Base-by-base conservation (phyloP, 2,797 vertebrate genomes). In the Mionectes olivaceus region DNA sequence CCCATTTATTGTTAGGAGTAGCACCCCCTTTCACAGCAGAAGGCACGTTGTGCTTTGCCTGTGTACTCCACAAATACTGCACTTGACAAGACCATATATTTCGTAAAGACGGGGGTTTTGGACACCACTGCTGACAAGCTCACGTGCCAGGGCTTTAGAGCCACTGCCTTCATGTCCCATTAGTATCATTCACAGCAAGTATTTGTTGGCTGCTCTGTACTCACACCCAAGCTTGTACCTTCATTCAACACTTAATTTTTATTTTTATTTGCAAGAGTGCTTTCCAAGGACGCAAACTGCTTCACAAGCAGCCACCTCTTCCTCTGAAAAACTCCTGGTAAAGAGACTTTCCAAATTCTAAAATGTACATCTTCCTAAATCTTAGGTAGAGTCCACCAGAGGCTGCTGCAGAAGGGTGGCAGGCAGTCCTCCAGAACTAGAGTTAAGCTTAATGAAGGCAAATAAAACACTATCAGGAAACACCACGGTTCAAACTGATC, bases 211-310 rank as follows among this genome's bases (percentile, higher is more conserved):
- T 73, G 39, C 47, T 67, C 33, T n/a, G 19, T 32, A 28, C 44
- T 44, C 44, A 18, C 0, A 1, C 0, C 0, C 11, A 6, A 71
- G 19, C 23, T 43, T 56, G 7, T 14, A 53, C 22, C 28, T 17
- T n/a, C 1, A 3, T 35, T 68, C 19, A 35, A 35, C 28, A 13
- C 10, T 25, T 23, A 1, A 14, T 25, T 24, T 22, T 15, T 13
- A 14, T 15, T 23, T 13, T 17, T 53, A 44, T 39, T 28, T 1
- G 3, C 10, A n/a, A 55, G 33, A 70, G 13, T 28, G 13, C 35
- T 59, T 90, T 21, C 16, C 57, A 67, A 63, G 12, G 21, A 63
- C 27, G 9, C 35, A 67, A 70, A 75, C 0, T 25, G 19, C 43
- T 74, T 19, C 33, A 10, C 9, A 23, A 64, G 18, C 24, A 82